These are phyloP conservation scores for Romanogobio albipinnatus DNA, from an alignment of 2,113 vertebrate genomes.

Conservation along the genomic window DNA sequence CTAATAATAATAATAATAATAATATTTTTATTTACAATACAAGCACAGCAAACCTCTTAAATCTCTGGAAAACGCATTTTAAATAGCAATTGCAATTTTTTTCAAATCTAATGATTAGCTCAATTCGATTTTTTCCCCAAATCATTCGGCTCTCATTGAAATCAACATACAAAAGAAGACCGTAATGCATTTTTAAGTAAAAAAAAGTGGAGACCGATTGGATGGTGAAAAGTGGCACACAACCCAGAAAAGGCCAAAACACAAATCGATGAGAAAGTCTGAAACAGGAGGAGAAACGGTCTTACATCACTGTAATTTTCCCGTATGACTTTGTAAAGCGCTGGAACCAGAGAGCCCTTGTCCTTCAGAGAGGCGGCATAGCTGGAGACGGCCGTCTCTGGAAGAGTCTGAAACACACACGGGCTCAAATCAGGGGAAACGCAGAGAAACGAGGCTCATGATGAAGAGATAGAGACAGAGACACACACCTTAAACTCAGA, in stretches of 20 bases:
- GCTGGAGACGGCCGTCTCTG: slow-evolving; percentile 88
- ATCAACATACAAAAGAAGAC: neutral
- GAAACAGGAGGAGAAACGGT: neutral
- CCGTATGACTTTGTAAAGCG: slow-evolving; percentile 96
- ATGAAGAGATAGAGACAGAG: neutral
- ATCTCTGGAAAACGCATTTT: too few species aligned
- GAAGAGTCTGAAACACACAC: slow-evolving; percentile 83
- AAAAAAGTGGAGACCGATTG: neutral
- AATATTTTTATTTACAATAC: too few species aligned
- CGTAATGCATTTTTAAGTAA: neutral
- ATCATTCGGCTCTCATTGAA: too few species aligned
- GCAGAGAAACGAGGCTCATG: neutral
- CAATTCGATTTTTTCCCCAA: too few species aligned
- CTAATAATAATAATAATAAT: too few species aligned
- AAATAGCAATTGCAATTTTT: too few species aligned
- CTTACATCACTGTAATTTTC: slow-evolving; percentile 96
- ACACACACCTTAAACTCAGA: slow-evolving; percentile 94
- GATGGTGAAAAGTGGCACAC: neutral
- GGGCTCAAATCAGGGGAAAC: neutral
- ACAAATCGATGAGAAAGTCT: neutral
- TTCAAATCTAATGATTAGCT: too few species aligned
- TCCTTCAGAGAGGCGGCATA: slow-evolving; percentile 91
- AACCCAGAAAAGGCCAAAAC: neutral
- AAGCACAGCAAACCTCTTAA: too few species aligned
- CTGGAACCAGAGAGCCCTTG: slow-evolving; percentile 88